phyloP scores from a whole-genome alignment of 2,113 vertebrate species.

The Periophthalmodon schlosseri region DNA sequence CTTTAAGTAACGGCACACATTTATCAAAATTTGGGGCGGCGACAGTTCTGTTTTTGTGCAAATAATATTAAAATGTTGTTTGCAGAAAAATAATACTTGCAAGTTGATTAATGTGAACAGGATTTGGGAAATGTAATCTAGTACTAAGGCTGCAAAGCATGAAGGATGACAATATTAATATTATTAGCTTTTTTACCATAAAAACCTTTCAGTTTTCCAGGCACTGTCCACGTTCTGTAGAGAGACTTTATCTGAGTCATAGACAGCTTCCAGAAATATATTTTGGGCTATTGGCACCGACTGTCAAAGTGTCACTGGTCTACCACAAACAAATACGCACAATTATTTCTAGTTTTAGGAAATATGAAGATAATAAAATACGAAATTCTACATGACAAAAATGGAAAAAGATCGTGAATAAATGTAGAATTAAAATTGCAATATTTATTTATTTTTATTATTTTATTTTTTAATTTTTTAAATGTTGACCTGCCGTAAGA shows the following conservation, averaged over 20 bases:
- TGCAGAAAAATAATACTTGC: too few relatives aligned
- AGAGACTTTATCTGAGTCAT: conserved; percentile 28
- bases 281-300: conserved; percentile 34
- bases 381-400: too few relatives aligned
- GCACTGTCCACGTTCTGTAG: conserved; percentile 36
- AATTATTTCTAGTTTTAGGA: neutral
- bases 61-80: too few relatives aligned
- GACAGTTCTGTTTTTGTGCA: too few relatives aligned
- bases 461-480: too few relatives aligned
- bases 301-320: conserved; percentile 34
- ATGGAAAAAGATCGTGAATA: too few relatives aligned
- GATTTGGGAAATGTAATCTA: too few relatives aligned
- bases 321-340: neutral
- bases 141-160: too few relatives aligned
- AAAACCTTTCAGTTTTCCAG: neutral
- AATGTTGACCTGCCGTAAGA: neutral
- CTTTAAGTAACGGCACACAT: too few relatives aligned
- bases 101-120: too few relatives aligned
- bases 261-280: conserved; percentile 29
- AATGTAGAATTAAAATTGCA: neutral
- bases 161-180: neutral
- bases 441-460: neutral
- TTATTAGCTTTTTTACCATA: too few relatives aligned
- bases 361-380: neutral
- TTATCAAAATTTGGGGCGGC: too few relatives aligned